Percentiles rank a stretch among this genome's conserved stretches.
phyloP scores from a whole-genome alignment of 2,888 invertebrate genomes.

The Cryptophagus acutangulus region DNA sequence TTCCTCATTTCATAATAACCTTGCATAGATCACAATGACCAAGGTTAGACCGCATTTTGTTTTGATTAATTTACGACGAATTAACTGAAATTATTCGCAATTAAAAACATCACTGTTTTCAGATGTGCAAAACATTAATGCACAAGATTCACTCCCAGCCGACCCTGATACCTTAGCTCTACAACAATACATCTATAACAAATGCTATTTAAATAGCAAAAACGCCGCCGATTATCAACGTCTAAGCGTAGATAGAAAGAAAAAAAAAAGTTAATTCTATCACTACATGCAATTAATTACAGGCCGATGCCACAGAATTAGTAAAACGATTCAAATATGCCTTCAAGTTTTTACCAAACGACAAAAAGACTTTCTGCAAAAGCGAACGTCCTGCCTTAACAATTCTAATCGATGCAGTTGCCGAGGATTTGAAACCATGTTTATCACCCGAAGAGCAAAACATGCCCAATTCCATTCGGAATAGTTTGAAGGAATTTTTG shows the following conservation, averaged over 20 bases:
- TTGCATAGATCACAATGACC: no score
- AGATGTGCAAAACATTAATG: no score
- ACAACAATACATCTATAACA: slow-evolving; percentile 18
- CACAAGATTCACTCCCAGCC: no score
- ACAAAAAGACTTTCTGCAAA: slow-evolving; percentile 19
- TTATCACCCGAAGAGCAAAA: slow-evolving; percentile 20
- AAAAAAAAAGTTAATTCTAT: not conserved
- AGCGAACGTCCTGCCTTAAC: slow-evolving; percentile 17
- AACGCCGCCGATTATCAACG: slow-evolving; percentile 11
- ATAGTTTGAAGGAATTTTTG: slow-evolving; percentile 20
- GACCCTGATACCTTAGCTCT: no score
- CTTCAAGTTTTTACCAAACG: slow-evolving; percentile 19
- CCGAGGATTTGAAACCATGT: slow-evolving; percentile 20
- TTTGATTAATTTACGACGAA: no score
- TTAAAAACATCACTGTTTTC: no score
- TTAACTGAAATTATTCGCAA: no score
- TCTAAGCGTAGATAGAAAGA: slow-evolving; percentile 10
- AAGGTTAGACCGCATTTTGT: no score
- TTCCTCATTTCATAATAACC: no score
- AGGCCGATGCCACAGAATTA: slow-evolving; percentile 13
- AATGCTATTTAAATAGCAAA: slow-evolving; percentile 18
- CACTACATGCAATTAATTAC: slow-evolving; percentile 16
- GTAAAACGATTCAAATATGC: slow-evolving; percentile 17
- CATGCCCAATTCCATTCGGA: slow-evolving; percentile 19
- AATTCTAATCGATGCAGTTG: slow-evolving; percentile 14